A percentile compares a stretch with the other conserved stretches of the same genome.
phyloP scores from a whole-genome alignment of 1,140 invertebrate genomes.

The Tetranychus cinnabarinus region DNA sequence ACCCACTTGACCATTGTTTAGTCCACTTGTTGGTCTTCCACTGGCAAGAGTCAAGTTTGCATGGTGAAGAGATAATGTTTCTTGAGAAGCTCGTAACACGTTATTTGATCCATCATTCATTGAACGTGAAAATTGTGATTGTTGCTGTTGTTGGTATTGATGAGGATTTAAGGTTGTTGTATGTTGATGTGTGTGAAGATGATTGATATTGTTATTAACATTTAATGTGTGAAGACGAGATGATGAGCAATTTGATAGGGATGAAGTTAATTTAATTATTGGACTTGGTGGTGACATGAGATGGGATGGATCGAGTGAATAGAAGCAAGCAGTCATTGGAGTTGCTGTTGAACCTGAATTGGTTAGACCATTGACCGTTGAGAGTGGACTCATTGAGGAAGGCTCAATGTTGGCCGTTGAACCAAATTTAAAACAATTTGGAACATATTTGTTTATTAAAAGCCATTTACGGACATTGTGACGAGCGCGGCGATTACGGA shows the following conservation, averaged over 20 bases:
- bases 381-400: background rate
- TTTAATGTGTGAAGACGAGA: background rate
- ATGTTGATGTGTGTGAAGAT: too few species aligned
- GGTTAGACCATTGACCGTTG: background rate
- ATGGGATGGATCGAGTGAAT: background rate
- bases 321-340: background rate
- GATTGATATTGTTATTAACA: too few species aligned
- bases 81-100: background rate
- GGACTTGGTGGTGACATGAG: background rate
- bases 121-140: too few species aligned
- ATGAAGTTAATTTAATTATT: background rate
- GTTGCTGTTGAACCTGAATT: background rate
- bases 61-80: background rate
- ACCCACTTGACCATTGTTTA: background rate
- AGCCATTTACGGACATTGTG: background rate
- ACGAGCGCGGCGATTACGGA: background rate
- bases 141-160: too few species aligned
- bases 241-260: background rate
- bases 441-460: background rate
- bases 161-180: too few species aligned
- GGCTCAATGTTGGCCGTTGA: background rate
- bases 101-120: background rate
- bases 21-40: too few species aligned
- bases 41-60: too few species aligned
- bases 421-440: background rate